phyloP scores from a whole-genome alignment of 2,113 vertebrate genomes.

The Aramus guarauna region DNA sequence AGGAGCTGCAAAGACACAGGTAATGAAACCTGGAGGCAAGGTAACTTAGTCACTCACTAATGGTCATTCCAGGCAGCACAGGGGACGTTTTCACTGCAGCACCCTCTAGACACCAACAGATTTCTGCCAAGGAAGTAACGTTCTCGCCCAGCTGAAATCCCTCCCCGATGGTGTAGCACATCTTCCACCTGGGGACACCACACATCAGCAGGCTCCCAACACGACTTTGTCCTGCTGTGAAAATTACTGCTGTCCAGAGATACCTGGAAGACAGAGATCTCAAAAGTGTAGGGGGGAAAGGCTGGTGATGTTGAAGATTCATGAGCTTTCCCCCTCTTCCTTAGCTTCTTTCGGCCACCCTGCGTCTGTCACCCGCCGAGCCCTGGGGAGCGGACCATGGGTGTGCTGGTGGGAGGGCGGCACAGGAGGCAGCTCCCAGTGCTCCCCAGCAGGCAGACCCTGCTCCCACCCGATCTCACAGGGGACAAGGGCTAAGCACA shows the following conservation, averaged over 20 bases:
- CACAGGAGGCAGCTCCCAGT: background rate
- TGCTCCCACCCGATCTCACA: background rate
- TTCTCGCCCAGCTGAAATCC: background rate
- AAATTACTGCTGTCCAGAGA: background rate
- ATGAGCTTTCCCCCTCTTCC: background rate
- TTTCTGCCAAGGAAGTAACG: background rate
- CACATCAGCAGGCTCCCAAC: background rate
- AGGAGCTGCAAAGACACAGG: background rate
- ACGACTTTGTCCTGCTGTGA: background rate
- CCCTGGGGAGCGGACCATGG: background rate
- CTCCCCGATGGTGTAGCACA: background rate
- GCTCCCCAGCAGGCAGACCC: background rate
- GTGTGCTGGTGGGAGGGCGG: background rate
- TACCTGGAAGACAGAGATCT: background rate
- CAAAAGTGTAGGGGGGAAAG: background rate
- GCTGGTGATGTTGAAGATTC: background rate
- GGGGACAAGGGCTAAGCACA: background rate
- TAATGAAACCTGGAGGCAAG: background rate
- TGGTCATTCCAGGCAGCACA: background rate
- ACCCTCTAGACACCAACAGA: background rate
- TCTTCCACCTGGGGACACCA: background rate
- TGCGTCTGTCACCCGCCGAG: fast-evolving
- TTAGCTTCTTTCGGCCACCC: background rate
- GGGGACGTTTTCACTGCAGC: background rate
- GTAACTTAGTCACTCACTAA: background rate